Conservation (phyloP, 1,140 invertebrate genomes). For the Ctenoplectra terminalis region DNA sequence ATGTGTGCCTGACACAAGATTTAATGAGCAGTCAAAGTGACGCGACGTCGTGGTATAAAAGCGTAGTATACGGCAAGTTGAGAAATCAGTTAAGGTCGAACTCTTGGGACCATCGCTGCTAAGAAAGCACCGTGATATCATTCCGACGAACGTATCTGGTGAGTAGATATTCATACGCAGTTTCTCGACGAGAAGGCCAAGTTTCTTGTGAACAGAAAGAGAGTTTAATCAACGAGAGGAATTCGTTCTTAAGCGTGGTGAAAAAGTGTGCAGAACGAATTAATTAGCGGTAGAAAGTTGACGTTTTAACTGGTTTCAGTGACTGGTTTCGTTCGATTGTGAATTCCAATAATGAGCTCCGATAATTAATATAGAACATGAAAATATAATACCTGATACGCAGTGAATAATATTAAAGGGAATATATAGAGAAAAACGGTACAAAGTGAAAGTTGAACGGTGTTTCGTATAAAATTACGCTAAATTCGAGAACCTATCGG, state of each 20-base stretch:
- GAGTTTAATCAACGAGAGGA: too few relatives aligned
- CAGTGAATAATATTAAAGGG: not conserved
- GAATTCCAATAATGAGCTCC: not conserved
- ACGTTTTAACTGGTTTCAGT: not conserved
- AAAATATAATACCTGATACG: not conserved
- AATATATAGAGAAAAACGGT: not conserved
- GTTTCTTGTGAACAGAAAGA: not conserved
- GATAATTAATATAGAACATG: too few relatives aligned
- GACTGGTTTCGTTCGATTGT: not conserved
- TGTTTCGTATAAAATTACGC: not conserved
- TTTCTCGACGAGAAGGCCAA: not conserved
- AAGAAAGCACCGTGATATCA: constrained; percentile 23
- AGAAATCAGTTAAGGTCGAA: constrained; percentile 60
- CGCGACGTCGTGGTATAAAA: constrained; percentile 55
- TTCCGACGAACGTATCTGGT: constrained; percentile 14
- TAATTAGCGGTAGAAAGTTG: not conserved
- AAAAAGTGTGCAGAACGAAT: not conserved
- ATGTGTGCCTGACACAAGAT: too few relatives aligned
- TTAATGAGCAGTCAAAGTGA: not conserved
- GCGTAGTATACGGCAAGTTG: constrained; percentile 25
- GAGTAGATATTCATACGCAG: constrained; percentile 29
- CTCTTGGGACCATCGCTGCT: constrained; percentile 26
- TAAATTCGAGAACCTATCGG: not conserved
- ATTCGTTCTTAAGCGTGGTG: not conserved
- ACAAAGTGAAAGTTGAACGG: not conserved